phyloP scores from a whole-genome alignment of 2,888 invertebrate genomes.

The Apamea anceps region DNA sequence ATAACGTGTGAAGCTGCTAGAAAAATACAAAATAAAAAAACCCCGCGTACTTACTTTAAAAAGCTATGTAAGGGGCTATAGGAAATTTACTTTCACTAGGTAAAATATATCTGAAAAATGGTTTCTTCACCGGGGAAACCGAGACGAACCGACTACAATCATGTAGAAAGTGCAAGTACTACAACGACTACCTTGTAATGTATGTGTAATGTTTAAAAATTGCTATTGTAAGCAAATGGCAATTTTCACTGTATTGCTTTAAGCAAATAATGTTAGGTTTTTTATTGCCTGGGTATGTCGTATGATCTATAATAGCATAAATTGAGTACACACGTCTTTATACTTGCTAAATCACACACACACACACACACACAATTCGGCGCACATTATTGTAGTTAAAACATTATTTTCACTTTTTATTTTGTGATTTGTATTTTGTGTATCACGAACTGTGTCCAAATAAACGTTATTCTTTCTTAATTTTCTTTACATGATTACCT shows the following conservation, averaged over 20 bases:
- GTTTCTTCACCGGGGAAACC: conserved; percentile 37
- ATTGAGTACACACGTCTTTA: not conserved
- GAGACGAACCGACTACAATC: conserved; percentile 46
- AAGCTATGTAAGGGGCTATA: not conserved
- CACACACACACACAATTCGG: not conserved
- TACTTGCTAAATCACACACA: not conserved
- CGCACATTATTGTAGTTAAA: too few relatives aligned
- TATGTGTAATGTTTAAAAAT: conserved; percentile 32
- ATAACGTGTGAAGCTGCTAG: not conserved
- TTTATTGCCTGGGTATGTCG: not conserved
- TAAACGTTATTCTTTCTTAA: too few relatives aligned
- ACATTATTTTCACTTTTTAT: too few relatives aligned
- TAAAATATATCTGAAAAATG: conserved; percentile 26
- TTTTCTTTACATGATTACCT: too few relatives aligned
- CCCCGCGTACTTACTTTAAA: not conserved
- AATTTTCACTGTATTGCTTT: conserved; percentile 9
- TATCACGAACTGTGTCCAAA: too few relatives aligned
- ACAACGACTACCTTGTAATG: not conserved
- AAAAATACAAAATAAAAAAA: not conserved
- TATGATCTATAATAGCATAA: not conserved
- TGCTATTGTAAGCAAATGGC: conserved; percentile 26
- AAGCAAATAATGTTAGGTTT: not conserved
- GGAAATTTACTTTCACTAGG: conserved; percentile 38
- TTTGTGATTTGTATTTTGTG: too few relatives aligned
- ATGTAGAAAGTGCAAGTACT: conserved; percentile 50